Percentiles rank a stretch among this genome's conserved stretches.
Conservation (phyloP, 2,888 invertebrate species). For the Minunthozetes semirufus region DNA sequence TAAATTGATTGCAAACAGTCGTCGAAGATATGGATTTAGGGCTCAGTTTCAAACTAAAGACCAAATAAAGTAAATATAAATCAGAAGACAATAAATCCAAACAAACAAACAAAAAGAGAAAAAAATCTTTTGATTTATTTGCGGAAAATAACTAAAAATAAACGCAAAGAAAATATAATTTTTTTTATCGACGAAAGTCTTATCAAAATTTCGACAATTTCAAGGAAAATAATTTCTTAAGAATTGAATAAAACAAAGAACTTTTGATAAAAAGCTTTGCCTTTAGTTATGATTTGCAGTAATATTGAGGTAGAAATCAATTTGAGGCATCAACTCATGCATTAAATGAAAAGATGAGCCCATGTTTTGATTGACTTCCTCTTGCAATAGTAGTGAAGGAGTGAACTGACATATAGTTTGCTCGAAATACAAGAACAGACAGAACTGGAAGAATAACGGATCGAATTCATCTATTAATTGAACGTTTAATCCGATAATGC, state of each 20-base stretch:
- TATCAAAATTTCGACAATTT: too few species aligned
- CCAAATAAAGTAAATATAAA: not conserved
- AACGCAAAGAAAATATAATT: not conserved
- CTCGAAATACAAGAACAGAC: not conserved
- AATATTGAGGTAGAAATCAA: too few species aligned
- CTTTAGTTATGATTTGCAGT: too few species aligned
- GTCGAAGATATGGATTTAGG: not conserved
- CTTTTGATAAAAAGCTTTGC: too few species aligned
- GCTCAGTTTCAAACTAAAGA: not conserved
- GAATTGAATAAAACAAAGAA: too few species aligned
- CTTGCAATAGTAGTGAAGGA: not conserved
- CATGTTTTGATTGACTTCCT: not conserved
- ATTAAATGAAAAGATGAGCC: not conserved
- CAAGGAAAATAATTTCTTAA: too few species aligned
- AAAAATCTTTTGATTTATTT: constrained; percentile 3
- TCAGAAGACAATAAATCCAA: not conserved
- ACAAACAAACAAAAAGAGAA: not conserved
- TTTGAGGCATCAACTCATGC: too few species aligned
- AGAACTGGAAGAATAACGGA: not conserved
- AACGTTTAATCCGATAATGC: not conserved
- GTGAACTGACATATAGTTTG: not conserved
- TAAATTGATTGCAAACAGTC: too few species aligned
- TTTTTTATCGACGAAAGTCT: too few species aligned
- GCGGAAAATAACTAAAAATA: not conserved
- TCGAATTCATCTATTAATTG: not conserved